A percentile compares a stretch with the other conserved stretches of the same genome.
Evolutionary conservation across 1,140 invertebrate species (phyloP).

Genomic region (Melipona quadrifasciata): DNA sequence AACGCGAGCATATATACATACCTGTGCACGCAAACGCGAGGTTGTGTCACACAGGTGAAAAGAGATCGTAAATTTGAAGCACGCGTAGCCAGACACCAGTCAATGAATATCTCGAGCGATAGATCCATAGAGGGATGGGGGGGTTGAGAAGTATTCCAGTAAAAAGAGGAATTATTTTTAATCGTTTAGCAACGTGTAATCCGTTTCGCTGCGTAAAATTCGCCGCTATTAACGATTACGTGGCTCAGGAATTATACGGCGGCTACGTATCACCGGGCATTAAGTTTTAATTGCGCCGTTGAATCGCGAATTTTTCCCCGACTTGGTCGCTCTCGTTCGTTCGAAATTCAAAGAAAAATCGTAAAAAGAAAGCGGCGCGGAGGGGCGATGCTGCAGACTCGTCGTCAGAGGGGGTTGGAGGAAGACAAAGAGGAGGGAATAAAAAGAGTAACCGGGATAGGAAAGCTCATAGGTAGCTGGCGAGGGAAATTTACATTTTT

Average conservation of each 20-base stretch:
- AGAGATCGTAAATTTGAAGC: slow-evolving; percentile 3
- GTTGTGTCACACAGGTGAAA: neutral
- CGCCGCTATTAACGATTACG: slow-evolving; percentile 8
- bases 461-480: slow-evolving; percentile 11
- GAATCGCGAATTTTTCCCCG: slow-evolving; percentile 9
- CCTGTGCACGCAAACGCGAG: neutral
- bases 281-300: slow-evolving; percentile 36
- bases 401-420: neutral
- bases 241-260: slow-evolving; percentile 2
- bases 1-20: neutral
- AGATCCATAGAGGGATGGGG: too few species aligned
- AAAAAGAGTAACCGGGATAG: neutral
- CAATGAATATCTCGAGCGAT: neutral
- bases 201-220: slow-evolving; percentile 6
- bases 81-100: neutral
- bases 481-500: slow-evolving; percentile 44
- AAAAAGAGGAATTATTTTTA: slow-evolving; percentile 30
- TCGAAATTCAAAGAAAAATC: slow-evolving; percentile 6
- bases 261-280: slow-evolving; percentile 20
- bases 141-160: neutral
- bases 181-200: neutral
- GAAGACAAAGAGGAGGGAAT: neutral
- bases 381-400: neutral
- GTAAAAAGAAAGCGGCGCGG: neutral
- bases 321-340: neutral